These are phyloP conservation scores for Nasua narica DNA, from an alignment of 2,797 vertebrate genomes.

Conservation along the genomic window DNA sequence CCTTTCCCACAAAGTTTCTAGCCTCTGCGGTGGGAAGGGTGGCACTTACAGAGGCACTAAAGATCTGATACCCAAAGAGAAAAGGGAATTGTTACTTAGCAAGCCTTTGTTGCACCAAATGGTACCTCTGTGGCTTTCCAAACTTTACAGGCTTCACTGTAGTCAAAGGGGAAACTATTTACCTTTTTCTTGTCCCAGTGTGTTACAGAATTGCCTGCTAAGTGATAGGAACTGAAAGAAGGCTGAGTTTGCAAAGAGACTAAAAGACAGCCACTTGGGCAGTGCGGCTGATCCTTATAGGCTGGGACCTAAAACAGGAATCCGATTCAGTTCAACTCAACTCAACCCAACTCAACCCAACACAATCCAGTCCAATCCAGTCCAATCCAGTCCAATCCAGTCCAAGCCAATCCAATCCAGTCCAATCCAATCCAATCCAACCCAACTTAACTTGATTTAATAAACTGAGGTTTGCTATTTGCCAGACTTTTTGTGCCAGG, in stretches of 20 bases:
- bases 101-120: slow-evolving; percentile 60
- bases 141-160: not conserved
- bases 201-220: slow-evolving; percentile 25
- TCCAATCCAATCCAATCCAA: too few species aligned
- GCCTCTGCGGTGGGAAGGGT: not conserved
- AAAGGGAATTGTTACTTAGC: slow-evolving; percentile 35
- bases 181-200: slow-evolving; percentile 24
- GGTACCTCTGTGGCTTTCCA: slow-evolving; percentile 46
- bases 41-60: not conserved
- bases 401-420: not conserved
- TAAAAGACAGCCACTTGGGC: not conserved
- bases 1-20: slow-evolving; percentile 37
- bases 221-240: slow-evolving; percentile 5
- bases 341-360: not conserved
- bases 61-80: not conserved
- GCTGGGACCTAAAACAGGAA: not conserved
- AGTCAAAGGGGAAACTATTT: slow-evolving; percentile 15
- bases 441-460: not conserved
- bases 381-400: not conserved
- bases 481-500: not conserved
- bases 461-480: not conserved
- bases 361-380: fast-evolving
- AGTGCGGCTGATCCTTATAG: not conserved
- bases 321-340: not conserved
- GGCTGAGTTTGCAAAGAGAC: not conserved